These are phyloP conservation scores for Nipponia nippon DNA, from an alignment of 2,113 vertebrate genomes.

Conservation along the genomic window DNA sequence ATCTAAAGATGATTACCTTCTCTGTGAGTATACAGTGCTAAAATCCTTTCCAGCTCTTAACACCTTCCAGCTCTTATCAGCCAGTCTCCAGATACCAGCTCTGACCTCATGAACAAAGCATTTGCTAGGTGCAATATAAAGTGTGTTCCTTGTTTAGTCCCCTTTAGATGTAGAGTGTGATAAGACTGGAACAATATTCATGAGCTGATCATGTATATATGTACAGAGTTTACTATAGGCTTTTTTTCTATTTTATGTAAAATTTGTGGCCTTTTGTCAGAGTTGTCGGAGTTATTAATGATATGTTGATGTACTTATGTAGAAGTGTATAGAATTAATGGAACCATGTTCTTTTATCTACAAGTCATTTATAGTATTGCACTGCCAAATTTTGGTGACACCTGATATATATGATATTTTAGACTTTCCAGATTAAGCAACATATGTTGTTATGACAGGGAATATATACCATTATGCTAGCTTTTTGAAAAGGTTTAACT, in stretches of 20 bases:
- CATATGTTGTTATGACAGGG: not conserved
- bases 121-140: not conserved
- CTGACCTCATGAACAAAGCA: not conserved
- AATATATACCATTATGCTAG: not conserved
- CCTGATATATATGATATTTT: not conserved
- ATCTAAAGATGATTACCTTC: not conserved
- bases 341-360: not conserved
- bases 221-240: not conserved
- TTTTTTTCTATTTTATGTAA: not conserved
- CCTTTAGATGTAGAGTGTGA: not conserved
- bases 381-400: not conserved
- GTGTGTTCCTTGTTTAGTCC: not conserved
- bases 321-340: not conserved
- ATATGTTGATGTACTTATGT: not conserved
- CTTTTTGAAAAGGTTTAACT: not conserved
- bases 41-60: not conserved
- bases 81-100: not conserved
- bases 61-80: not conserved
- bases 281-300: not conserved
- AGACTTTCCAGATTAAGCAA: not conserved
- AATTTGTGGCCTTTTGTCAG: not conserved
- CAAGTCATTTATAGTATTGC: not conserved
- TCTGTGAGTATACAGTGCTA: not conserved
- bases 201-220: not conserved
- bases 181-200: rapidly evolving